phyloP scores from a whole-genome alignment of 2,888 invertebrate species.

The Campoplex nolae region DNA sequence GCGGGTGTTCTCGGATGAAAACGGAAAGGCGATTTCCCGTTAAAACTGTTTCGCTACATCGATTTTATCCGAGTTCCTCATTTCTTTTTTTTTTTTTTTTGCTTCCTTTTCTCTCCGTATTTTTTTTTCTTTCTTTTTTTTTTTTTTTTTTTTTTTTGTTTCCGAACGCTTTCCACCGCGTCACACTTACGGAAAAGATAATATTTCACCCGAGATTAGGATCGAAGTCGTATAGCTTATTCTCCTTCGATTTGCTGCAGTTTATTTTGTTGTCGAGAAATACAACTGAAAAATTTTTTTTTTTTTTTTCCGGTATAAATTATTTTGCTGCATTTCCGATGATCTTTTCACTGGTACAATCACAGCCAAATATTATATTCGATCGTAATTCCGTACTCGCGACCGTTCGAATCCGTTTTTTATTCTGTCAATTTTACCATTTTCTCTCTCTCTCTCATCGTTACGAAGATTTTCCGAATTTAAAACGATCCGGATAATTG shows the following conservation, averaged over 20 bases:
- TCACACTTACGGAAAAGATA: slow-evolving; percentile 8
- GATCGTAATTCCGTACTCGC: too few relatives aligned
- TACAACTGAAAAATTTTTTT: neutral
- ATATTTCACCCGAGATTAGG: slow-evolving; percentile 20
- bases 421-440: neutral
- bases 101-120: too few relatives aligned
- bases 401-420: too few relatives aligned
- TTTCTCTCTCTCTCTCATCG: neutral
- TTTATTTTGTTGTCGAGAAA: neutral
- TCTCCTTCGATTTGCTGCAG: neutral
- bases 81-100: neutral
- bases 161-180: neutral
- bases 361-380: neutral
- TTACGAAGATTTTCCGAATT: neutral
- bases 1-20: slow-evolving; percentile 11
- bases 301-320: neutral
- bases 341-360: neutral
- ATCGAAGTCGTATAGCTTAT: neutral
- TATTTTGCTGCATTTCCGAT: neutral
- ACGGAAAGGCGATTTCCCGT: slow-evolving; percentile 22
- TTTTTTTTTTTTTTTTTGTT: neutral
- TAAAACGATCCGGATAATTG: neutral
- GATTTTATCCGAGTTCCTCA: slow-evolving; percentile 27
- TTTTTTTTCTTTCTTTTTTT: too few relatives aligned
- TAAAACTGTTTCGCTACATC: slow-evolving; percentile 42